phyloP scores from a whole-genome alignment of 2,113 vertebrate genomes.

The Sylvilagus bachmani region DNA sequence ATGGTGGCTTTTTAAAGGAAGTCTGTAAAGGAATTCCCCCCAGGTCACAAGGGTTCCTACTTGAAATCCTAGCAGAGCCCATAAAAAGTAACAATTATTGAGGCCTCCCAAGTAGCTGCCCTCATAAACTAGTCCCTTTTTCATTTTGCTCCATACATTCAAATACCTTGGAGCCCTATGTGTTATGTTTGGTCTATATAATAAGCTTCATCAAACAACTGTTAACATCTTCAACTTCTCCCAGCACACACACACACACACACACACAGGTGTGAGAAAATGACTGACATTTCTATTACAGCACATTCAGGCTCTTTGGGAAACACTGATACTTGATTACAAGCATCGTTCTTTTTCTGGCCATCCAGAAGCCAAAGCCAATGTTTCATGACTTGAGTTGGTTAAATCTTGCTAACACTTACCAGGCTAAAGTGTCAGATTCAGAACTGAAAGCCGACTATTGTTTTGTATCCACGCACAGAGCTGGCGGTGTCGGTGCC shows the following conservation, averaged over 20 bases:
- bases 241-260: neutral
- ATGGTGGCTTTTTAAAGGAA: neutral
- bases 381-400: neutral
- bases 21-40: neutral
- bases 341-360: neutral
- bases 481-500: no score
- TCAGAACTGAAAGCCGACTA: neutral
- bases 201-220: neutral
- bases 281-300: neutral
- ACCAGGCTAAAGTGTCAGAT: neutral
- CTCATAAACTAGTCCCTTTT: neutral
- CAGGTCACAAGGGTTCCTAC: neutral
- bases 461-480: neutral
- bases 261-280: neutral
- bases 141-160: neutral
- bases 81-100: neutral
- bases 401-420: neutral
- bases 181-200: neutral
- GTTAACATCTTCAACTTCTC: constrained; percentile 21
- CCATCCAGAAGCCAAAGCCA: neutral
- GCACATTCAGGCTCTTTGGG: neutral
- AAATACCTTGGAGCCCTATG: neutral
- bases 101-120: constrained; percentile 33
- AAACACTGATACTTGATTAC: neutral
- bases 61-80: constrained; percentile 30